Base-by-base conservation (phyloP, 2,113 vertebrate species). In the Sardina pilchardus region DNA sequence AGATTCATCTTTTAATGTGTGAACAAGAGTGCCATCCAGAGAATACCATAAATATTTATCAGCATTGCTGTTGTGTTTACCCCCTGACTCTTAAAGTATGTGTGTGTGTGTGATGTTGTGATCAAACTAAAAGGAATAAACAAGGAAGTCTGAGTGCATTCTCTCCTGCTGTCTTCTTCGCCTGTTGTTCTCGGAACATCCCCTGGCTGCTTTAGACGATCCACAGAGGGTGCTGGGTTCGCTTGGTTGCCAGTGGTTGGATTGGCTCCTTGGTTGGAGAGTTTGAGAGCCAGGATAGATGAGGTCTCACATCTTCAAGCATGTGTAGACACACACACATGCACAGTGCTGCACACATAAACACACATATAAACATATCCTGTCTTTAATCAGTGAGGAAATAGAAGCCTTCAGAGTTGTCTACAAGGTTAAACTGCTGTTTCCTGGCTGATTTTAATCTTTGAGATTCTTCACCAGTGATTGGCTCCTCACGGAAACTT, bases 21-120 rank as follows among this genome's bases (percentile, higher is more conserved):
- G 71, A 78, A 36, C 30, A 36, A 78, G 71, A 12, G 12, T 34
- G 34, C 30, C 71, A 36, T 30, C 71, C 30, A 16, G 34, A 78
- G 71, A 78, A 78, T 39, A 36, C 26, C 71, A 78, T 36, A 78
- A 78, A 78, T 78, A 78, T 78, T 78, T 75, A 36, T 36, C 30
- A 17, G 30, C 14, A 12, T 36, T 39, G 71, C 16, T 71, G 26
- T 34, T 16, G 26, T 36, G 12, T 34, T 78, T 19, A 78, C 71
- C 71, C 30, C 30, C 30, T 36, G 71, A 78, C 71, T 78, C 3
- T 12, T 75, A 30, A 75, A 16, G 1, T 30, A 16, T 53, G 50
- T 53, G 48, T 53, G 47, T 48, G 47, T 48, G 47, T 48, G 47
- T 48, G 6, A 4, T 47, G 48, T 71, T 2, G 67, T 19, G 71